Evolutionary conservation across 2,113 vertebrate species (phyloP), one percentile per base, ranked within the genome.

Genomic region (Taxidea taxus): DNA sequence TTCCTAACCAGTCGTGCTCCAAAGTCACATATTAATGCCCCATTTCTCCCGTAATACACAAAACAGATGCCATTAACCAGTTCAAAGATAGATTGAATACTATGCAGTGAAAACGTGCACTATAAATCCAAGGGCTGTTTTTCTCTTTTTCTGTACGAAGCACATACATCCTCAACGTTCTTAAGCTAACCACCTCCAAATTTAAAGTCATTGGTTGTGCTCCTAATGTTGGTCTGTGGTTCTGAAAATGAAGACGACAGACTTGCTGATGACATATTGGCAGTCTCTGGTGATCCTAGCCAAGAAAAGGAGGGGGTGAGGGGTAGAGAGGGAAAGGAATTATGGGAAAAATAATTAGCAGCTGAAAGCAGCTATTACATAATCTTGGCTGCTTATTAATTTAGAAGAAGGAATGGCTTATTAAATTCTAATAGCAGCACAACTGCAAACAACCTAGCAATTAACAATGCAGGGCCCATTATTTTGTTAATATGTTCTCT

Each of bases 291-390:
- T 90, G 44, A 81, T 90, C 64, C 88, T 95, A 90, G 87, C 80
- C 90, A 93, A 92, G 72, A 90, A 70, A 58, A 95, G 44, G 91
- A 78, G 51, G 75, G 27, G 49, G 62, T 86, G 77, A 68, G 39
- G 87, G 68, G 31, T 44, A 84, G 42, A 13, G 66, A 94, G 80
- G 85, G 49, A 85, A 98, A 94, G 94, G 97, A 95, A 98, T 98
- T 95, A 90, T 98, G 98, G 98, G 97, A 98, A 98, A 97, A 97
- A 97, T 96, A 98, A 98, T 98, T 98, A 98, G 95, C 95, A 72
- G 89, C 95, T 96, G 94, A 97, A 97, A 97, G 95, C 96, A 98
- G 93, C 90, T 97, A 98, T 95, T 98, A 98, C 96, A 96, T 97
- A 98, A 97, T 54, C 90, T 87, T 58, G 98, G 87, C 72, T 96